phyloP scores from a whole-genome alignment of 2,888 invertebrate genomes.

The Melipona bicolor region DNA sequence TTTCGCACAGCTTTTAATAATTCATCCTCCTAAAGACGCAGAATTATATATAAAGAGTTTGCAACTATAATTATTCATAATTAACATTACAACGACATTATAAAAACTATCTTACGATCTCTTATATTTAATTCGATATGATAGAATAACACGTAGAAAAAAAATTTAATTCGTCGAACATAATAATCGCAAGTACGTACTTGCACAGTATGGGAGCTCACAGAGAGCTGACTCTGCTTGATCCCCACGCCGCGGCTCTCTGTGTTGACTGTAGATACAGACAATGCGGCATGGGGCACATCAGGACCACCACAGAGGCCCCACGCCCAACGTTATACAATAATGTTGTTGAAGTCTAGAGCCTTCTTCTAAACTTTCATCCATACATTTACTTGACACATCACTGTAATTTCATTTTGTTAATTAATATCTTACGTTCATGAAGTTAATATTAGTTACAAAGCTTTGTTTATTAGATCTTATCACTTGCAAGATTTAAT shows the following conservation, averaged over 20 bases:
- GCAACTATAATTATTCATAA: neutral
- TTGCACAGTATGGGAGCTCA: conserved; percentile 85
- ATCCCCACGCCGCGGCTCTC: conserved; percentile 90
- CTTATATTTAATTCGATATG: too few relatives aligned
- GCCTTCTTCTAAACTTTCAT: conserved; percentile 79
- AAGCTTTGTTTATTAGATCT: neutral
- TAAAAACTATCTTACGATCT: too few relatives aligned
- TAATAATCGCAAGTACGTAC: conserved; percentile 71
- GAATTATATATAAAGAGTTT: neutral
- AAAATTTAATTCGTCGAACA: too few relatives aligned
- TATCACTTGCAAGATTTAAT: neutral
- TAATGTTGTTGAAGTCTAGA: conserved; percentile 83
- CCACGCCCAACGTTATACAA: conserved; percentile 95
- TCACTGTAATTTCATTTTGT: conserved; percentile 75
- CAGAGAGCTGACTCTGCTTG: conserved; percentile 88
- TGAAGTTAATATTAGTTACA: neutral
- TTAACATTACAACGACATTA: too few relatives aligned
- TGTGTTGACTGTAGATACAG: conserved; percentile 86
- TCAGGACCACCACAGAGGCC: conserved; percentile 99
- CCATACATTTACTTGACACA: conserved; percentile 80
- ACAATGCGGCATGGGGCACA: conserved; percentile 96
- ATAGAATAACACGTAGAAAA: neutral
- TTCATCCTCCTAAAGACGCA: conserved; percentile 83
- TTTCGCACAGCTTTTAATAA: conserved; percentile 88
- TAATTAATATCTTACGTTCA: neutral